Percentiles rank a stretch among this genome's conserved stretches.
phyloP scores from a whole-genome alignment of 2,113 vertebrate species.

The Hemiprocne comata region DNA sequence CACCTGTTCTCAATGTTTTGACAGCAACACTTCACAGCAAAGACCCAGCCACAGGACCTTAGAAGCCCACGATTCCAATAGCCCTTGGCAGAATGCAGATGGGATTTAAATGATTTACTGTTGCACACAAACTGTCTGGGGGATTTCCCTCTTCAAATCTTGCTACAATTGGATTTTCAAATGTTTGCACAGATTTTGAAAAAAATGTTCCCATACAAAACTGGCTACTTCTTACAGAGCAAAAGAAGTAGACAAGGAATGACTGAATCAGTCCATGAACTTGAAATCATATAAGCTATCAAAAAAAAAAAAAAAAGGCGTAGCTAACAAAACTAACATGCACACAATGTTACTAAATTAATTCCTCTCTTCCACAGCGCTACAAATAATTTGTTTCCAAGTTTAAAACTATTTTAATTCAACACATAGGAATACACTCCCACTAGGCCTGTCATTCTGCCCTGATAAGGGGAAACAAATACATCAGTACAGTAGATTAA shows the following conservation, averaged over 20 bases:
- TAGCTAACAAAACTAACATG: neutral
- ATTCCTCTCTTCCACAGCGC: neutral
- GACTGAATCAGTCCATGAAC: neutral
- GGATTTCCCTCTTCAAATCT: slow-evolving; percentile 13
- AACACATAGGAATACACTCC: neutral
- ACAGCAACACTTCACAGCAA: slow-evolving; percentile 11
- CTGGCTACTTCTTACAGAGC: neutral
- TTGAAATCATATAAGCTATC: neutral
- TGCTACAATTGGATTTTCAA: slow-evolving; percentile 11
- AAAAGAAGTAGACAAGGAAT: slow-evolving; percentile 1
- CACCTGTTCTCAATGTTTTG: neutral
- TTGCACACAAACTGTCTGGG: neutral
- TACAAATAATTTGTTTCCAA: neutral
- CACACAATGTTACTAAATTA: neutral
- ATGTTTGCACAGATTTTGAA: neutral
- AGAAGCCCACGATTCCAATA: neutral
- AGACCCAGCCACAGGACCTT: neutral
- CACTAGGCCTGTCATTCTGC: neutral
- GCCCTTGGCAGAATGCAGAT: neutral
- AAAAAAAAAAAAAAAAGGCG: neutral
- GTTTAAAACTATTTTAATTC: neutral
- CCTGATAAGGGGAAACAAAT: neutral
- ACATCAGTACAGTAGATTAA: neutral
- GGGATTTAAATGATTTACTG: slow-evolving; percentile 24
- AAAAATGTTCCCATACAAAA: neutral